Conservation (phyloP, 1,140 invertebrate genomes). For the Neuroterus valhalla region DNA sequence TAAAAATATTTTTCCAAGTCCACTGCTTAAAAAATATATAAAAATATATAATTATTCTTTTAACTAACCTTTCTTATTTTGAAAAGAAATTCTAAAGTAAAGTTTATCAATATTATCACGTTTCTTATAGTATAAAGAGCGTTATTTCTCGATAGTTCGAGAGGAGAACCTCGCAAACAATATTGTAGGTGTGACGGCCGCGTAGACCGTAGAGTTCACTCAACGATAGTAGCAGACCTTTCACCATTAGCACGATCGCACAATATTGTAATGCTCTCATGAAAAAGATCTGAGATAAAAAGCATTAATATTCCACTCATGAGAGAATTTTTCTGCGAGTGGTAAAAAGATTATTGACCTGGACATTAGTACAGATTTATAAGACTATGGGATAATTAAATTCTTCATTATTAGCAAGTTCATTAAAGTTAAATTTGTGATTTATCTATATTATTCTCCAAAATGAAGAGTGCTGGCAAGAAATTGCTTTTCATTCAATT, state of each 20-base stretch:
- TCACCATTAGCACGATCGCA: conserved; percentile 10
- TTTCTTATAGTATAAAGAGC: background rate
- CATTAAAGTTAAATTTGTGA: background rate
- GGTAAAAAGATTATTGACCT: conserved; percentile 1
- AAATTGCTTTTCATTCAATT: background rate
- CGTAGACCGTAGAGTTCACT: conserved; percentile 21
- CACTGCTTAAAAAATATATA: too few species aligned
- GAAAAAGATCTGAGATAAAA: conserved; percentile 5
- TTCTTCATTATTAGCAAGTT: background rate
- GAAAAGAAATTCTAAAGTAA: too few species aligned
- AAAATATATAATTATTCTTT: background rate
- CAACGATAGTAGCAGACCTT: conserved; percentile 20
- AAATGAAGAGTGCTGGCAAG: background rate
- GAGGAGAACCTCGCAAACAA: conserved; percentile 13
- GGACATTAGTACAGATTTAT: background rate
- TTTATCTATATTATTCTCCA: conserved; percentile 2
- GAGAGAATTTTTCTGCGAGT: conserved; percentile 11
- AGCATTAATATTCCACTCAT: background rate
- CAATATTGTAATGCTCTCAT: conserved; percentile 6
- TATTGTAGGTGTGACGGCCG: conserved; percentile 17
- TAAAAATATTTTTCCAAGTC: too few species aligned
- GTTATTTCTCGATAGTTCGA: conserved; percentile 3
- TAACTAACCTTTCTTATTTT: conserved; percentile 5
- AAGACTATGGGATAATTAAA: background rate
- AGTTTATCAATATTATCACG: too few species aligned